Percentiles rank a stretch among this genome's conserved stretches.
These are phyloP conservation scores for Phlogophora meticulosa DNA, from an alignment of 2,888 invertebrate species.

Conservation along the genomic window DNA sequence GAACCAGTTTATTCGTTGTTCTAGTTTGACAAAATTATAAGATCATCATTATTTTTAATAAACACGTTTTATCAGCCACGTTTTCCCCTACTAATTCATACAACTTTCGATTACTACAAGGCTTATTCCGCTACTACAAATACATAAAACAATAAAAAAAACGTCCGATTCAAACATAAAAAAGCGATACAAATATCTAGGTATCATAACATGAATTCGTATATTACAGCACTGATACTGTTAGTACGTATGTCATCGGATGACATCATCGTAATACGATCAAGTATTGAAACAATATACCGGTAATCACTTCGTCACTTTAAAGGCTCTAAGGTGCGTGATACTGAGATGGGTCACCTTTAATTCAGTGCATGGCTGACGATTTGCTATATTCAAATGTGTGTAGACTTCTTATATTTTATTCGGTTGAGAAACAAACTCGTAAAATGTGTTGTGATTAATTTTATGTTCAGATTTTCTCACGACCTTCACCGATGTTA, in stretches of 20 bases:
- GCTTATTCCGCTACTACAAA: slow-evolving; percentile 38
- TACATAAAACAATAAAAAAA: slow-evolving; percentile 49
- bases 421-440: too few species aligned
- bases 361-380: slow-evolving; percentile 1
- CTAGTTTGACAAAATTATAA: too few species aligned
- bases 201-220: slow-evolving; percentile 33
- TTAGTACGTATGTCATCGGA: slow-evolving; percentile 30
- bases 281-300: slow-evolving; percentile 44
- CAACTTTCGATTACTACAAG: slow-evolving; percentile 24
- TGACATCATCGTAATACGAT: slow-evolving; percentile 57
- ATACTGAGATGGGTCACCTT: slow-evolving; percentile 17
- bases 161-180: slow-evolving; percentile 11
- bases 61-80: background rate
- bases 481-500: too few species aligned
- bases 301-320: slow-evolving; percentile 24
- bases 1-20: too few species aligned
- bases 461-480: too few species aligned
- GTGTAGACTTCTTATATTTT: background rate
- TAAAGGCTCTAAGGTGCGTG: slow-evolving; percentile 28
- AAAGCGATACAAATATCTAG: slow-evolving; percentile 6
- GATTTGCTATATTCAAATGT: background rate
- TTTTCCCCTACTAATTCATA: slow-evolving; percentile 22
- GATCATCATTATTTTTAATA: slow-evolving; percentile 5
- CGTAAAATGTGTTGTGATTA: background rate
- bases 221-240: slow-evolving; percentile 27